Conservation (phyloP, 1,140 invertebrate genomes). For the Telenomus remus region DNA sequence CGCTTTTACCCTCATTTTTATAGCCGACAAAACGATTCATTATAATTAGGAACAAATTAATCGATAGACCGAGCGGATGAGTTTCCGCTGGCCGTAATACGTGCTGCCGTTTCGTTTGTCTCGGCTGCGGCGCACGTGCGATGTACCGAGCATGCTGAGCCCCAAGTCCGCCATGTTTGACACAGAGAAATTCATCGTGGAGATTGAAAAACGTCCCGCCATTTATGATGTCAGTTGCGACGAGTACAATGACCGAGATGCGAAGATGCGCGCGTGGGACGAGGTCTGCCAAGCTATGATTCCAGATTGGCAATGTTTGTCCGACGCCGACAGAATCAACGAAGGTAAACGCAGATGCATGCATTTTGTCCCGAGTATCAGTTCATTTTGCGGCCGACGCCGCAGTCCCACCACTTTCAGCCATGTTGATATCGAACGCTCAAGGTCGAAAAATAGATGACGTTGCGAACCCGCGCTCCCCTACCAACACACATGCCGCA, state of each 20-base stretch:
- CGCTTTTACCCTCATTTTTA: conserved; percentile 7
- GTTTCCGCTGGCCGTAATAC: conserved; percentile 4
- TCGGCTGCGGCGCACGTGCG: conserved; percentile 2
- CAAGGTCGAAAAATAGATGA: conserved; percentile 30
- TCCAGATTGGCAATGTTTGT: conserved; percentile 66
- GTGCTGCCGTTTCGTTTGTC: neutral
- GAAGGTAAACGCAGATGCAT: conserved; percentile 62
- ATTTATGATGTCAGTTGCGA: conserved; percentile 68
- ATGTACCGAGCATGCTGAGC: conserved; percentile 22
- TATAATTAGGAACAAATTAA: neutral
- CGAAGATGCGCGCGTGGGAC: conserved; percentile 69
- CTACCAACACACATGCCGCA: neutral
- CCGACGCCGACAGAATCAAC: conserved; percentile 64
- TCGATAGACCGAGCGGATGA: neutral
- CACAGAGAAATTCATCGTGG: conserved; percentile 68
- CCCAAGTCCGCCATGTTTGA: conserved; percentile 64
- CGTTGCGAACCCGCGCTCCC: neutral
- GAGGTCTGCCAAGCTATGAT: conserved; percentile 69
- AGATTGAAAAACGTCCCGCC: conserved; percentile 67
- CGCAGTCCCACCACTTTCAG: neutral
- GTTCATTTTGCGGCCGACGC: conserved; percentile 2
- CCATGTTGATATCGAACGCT: conserved; percentile 19
- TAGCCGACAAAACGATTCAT: neutral
- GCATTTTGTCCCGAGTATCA: neutral
- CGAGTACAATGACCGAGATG: conserved; percentile 68